Base-by-base conservation (phyloP, 2,888 invertebrate species). In the Busseola fusca region DNA sequence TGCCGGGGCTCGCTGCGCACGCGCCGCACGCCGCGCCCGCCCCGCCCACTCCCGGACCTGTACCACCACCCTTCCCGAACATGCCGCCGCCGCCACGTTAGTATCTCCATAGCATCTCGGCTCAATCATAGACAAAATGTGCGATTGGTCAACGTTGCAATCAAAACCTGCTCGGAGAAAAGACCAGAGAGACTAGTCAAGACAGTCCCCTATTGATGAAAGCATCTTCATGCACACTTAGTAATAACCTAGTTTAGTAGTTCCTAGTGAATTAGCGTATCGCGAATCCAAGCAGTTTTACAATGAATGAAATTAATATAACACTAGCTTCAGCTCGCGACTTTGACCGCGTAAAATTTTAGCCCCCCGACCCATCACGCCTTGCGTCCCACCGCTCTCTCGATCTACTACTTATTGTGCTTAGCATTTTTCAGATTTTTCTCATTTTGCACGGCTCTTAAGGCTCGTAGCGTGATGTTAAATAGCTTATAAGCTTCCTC, bases 11-110 rank as follows among this genome's bases (percentile, higher is more conserved):
- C 42, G 81, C 86, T 82, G 76, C 79, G 40, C 87, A 86, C 81
- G 77, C 84, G 42, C 91, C 93, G 63, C 90, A 69, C 58, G 70
- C 81, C 27, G 84, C 83, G 70, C 84, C 80, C 67, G 83, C 59
- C 25, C 89, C 92, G 62, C 90, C 80, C 48, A 84, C 82, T 72
- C 84, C 82, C 82, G 83, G 87, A 77, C 86, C 87, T 69, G 78
- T 84, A 52, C 93, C 94, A 66, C 92, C 94, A 65, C 92, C 92
- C 64, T 92, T 93, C 89, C 90, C 93, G 64, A 91, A 92, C 82
- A 91, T 93, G 92, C 91, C 93, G 65, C 93, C 92, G 45, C 93
- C 93, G 50, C 93, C 94, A 30, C 92, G 94, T 93, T 50, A 90
- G 92, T 89, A 58, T 1, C 37, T 67, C 5, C 27, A 27, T 27